These are phyloP conservation scores for Argyrosomus regius DNA, from an alignment of 2,797 vertebrate species.

Conservation along the genomic window DNA sequence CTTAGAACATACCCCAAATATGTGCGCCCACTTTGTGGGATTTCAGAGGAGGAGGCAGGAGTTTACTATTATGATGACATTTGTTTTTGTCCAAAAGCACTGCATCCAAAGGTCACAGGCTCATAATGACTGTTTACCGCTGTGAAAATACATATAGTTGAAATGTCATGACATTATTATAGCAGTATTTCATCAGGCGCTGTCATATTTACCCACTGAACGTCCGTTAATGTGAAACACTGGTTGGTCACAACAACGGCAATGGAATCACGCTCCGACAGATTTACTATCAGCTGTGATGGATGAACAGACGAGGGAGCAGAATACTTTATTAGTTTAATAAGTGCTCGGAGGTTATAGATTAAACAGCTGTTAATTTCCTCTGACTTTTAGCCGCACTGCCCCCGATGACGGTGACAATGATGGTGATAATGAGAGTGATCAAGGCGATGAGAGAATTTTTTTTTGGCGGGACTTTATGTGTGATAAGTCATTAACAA, in stretches of 20 bases:
- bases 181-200: slow-evolving; percentile 71
- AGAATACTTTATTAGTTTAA: slow-evolving; percentile 61
- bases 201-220: slow-evolving; percentile 75
- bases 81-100: slow-evolving; percentile 77
- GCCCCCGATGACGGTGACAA: slow-evolving; percentile 5
- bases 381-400: slow-evolving; percentile 22
- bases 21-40: slow-evolving; percentile 27
- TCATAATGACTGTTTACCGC: slow-evolving; percentile 80
- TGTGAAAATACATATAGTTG: slow-evolving; percentile 78
- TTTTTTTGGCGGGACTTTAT: neutral
- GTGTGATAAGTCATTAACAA: neutral
- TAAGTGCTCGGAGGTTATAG: slow-evolving; percentile 42
- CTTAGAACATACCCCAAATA: slow-evolving; percentile 41
- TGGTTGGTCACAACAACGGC: slow-evolving; percentile 24
- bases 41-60: slow-evolving; percentile 38
- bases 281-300: slow-evolving; percentile 62
- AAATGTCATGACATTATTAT: slow-evolving; percentile 84
- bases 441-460: neutral
- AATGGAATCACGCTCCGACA: slow-evolving; percentile 39
- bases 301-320: slow-evolving; percentile 55
- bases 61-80: slow-evolving; percentile 74
- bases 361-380: slow-evolving; percentile 57
- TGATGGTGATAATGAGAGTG: slow-evolving; percentile 18
- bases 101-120: slow-evolving; percentile 78
- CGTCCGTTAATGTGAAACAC: slow-evolving; percentile 72